phyloP scores from a whole-genome alignment of 2,113 vertebrate genomes.

The human region DNA sequence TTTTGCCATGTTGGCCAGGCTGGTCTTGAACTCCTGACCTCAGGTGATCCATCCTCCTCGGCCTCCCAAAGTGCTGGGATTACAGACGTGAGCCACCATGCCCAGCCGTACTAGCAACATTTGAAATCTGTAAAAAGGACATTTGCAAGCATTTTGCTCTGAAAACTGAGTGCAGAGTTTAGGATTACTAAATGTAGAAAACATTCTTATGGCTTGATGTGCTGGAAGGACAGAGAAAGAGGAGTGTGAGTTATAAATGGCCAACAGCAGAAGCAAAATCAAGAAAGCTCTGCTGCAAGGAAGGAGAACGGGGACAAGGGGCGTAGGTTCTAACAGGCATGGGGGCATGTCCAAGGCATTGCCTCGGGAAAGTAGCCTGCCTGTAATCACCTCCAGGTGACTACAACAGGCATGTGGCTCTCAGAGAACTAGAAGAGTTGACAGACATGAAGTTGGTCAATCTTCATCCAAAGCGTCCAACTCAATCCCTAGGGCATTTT shows the following conservation, averaged over 20 bases:
- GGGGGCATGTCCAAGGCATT: not conserved
- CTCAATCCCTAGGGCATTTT: not conserved
- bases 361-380: not conserved
- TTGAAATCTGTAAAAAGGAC: not conserved
- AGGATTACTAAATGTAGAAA: not conserved
- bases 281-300: not conserved
- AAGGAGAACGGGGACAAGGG: not conserved
- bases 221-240: not conserved
- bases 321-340: rapidly evolving
- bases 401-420: not conserved
- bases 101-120: no score
- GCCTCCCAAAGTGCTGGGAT: no score
- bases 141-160: not conserved
- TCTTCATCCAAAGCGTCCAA: slow-evolving; percentile 7
- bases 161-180: not conserved
- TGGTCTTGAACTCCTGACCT: no score
- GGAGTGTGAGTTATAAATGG: not conserved
- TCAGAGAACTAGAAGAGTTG: not conserved
- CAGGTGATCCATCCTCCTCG: no score
- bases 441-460: not conserved
- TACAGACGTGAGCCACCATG: no score
- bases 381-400: not conserved
- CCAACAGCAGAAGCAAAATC: not conserved
- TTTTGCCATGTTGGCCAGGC: no score
- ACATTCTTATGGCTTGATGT: not conserved